A percentile compares a stretch with the other conserved stretches of the same genome.
Evolutionary conservation across 2,888 invertebrate genomes (phyloP).

Genomic region (Perizoma affinitatum): DNA sequence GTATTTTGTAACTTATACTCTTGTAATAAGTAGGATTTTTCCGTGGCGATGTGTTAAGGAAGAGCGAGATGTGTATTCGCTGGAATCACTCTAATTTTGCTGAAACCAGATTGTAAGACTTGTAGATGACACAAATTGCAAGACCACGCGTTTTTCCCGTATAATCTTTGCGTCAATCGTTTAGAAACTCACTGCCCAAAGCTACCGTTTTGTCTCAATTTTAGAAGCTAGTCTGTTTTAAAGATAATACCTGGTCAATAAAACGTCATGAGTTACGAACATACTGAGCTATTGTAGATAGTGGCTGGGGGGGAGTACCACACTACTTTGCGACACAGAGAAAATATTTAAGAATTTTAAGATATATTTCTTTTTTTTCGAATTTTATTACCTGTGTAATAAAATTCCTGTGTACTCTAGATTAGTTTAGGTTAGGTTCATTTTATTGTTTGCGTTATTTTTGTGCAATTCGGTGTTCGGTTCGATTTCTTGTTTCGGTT

Average conservation of each 20-base stretch:
- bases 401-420: too few species aligned
- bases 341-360: too few species aligned
- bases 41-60: slow-evolving; percentile 8
- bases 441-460: too few species aligned
- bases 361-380: too few species aligned
- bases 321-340: slow-evolving; percentile 1
- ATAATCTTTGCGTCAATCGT: slow-evolving; percentile 61
- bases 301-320: background rate
- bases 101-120: slow-evolving; percentile 5
- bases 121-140: slow-evolving; percentile 56
- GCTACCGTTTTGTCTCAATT: slow-evolving; percentile 65
- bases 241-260: slow-evolving; percentile 59
- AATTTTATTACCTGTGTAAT: too few species aligned
- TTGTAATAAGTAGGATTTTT: slow-evolving; percentile 14
- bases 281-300: slow-evolving; percentile 3
- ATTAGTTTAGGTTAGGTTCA: too few species aligned
- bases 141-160: slow-evolving; percentile 58
- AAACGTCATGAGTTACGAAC: slow-evolving; percentile 60
- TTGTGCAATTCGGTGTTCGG: too few species aligned
- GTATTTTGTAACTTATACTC: slow-evolving; percentile 3
- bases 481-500: too few species aligned
- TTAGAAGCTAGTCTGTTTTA: slow-evolving; percentile 30
- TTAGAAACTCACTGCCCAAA: slow-evolving; percentile 46
- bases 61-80: slow-evolving; percentile 14
- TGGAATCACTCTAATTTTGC: slow-evolving; percentile 40